Conservation (phyloP, 2,113 vertebrate species). For the Regulus satrapa region DNA sequence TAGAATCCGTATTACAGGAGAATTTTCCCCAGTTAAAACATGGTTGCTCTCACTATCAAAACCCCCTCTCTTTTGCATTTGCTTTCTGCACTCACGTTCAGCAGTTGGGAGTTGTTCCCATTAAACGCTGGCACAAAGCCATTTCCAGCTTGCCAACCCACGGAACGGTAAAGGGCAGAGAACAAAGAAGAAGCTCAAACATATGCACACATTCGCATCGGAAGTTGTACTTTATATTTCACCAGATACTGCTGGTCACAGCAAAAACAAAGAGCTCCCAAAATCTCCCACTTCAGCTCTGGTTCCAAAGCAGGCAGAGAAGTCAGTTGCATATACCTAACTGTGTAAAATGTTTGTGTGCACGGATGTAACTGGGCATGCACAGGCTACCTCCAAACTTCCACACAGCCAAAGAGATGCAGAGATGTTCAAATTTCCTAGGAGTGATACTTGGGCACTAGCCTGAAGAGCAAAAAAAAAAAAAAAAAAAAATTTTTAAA, state of each 20-base stretch:
- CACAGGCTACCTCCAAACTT: neutral
- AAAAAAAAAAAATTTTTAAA: neutral
- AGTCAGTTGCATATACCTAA: neutral
- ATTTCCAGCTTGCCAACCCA: conserved; percentile 41
- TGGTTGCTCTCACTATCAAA: conserved; percentile 18
- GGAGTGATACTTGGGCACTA: neutral
- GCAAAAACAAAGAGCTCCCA: neutral
- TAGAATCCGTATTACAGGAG: neutral
- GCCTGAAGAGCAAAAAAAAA: no score
- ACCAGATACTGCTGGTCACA: neutral
- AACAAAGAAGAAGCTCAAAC: conserved; percentile 41
- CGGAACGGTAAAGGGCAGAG: neutral
- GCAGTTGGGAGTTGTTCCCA: conserved; percentile 41
- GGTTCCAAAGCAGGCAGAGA: neutral
- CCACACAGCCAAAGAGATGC: neutral
- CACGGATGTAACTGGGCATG: neutral
- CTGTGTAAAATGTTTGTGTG: neutral
- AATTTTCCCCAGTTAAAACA: conserved; percentile 30
- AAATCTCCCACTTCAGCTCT: neutral
- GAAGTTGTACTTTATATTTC: conserved; percentile 2
- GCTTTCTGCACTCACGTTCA: neutral
- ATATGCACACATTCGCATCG: neutral
- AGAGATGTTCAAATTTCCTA: neutral
- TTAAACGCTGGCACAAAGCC: conserved; percentile 19
- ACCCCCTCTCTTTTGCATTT: neutral